Conservation (phyloP, 2,797 vertebrate genomes). For the Mallotus villosus region DNA sequence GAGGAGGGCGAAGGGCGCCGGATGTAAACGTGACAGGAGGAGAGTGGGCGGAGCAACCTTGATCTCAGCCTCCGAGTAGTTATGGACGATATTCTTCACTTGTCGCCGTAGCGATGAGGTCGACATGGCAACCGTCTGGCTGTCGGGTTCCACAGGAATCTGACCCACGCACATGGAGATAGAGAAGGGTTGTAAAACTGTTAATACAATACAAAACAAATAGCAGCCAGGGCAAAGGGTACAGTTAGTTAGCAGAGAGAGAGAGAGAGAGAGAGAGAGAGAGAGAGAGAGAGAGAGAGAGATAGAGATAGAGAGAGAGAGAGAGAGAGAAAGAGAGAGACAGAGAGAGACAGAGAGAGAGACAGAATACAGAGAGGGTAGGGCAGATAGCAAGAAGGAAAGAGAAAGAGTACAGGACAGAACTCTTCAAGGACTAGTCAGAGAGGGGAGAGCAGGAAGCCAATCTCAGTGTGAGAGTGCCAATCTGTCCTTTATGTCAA, state of each 20-base stretch:
- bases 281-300: constrained; percentile 6
- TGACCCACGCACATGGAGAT: constrained; percentile 45
- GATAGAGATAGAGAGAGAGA: neutral
- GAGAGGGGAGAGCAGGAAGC: neutral
- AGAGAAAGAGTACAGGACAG: neutral
- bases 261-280: neutral
- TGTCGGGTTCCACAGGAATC: constrained; percentile 69
- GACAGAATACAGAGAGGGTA: too few species aligned
- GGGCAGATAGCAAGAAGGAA: neutral
- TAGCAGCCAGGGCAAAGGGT: constrained; percentile 26
- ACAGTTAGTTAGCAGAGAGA: constrained; percentile 5
- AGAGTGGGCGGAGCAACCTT: constrained; percentile 71
- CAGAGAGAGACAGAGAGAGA: constrained; percentile 16
- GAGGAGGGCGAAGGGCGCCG: neutral
- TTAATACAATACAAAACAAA: constrained; percentile 39
- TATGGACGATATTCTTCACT: constrained; percentile 96
- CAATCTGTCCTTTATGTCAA: neutral
- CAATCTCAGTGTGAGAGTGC: neutral
- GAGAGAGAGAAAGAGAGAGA: neutral
- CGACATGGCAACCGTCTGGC: constrained; percentile 86
- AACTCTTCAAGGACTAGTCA: neutral
- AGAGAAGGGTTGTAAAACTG: constrained; percentile 43
- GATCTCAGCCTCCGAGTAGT: constrained; percentile 95
- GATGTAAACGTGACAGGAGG: neutral
- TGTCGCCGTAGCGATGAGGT: constrained; percentile 92